A percentile compares a stretch with the other conserved stretches of the same genome.
phyloP scores from a whole-genome alignment of 2,888 invertebrate genomes.

The Liodrosophila aerea region DNA sequence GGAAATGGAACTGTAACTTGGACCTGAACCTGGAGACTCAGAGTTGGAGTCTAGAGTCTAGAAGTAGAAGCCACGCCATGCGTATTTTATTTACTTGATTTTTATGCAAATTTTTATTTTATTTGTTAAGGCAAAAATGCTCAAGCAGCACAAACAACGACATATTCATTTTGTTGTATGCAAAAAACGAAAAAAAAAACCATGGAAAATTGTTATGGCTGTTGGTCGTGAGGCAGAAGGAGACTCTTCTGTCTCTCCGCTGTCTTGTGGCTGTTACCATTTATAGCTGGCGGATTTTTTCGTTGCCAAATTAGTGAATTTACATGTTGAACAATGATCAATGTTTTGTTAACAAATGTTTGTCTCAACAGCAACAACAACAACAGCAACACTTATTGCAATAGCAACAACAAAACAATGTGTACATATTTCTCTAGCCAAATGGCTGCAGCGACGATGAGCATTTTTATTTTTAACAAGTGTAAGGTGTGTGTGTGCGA shows the following conservation, averaged over 20 bases:
- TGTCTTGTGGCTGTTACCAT: slow-evolving; percentile 65
- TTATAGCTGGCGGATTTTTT: slow-evolving; percentile 72
- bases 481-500: slow-evolving; percentile 1
- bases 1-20: slow-evolving; percentile 7
- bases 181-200: slow-evolving; percentile 47
- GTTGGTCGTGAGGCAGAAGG: slow-evolving; percentile 25
- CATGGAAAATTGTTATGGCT: slow-evolving; percentile 38
- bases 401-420: slow-evolving; percentile 39
- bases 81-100: slow-evolving; percentile 75
- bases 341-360: slow-evolving; percentile 78
- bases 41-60: too few species aligned
- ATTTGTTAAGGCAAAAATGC: slow-evolving; percentile 69
- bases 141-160: slow-evolving; percentile 36
- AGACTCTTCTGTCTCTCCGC: slow-evolving; percentile 31
- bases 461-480: slow-evolving; percentile 13
- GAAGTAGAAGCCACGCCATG: slow-evolving; percentile 23
- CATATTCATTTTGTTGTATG: slow-evolving; percentile 73
- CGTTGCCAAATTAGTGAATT: slow-evolving; percentile 78
- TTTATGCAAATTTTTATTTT: slow-evolving; percentile 76
- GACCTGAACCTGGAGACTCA: slow-evolving; percentile 9
- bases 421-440: slow-evolving; percentile 31
- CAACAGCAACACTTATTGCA: slow-evolving; percentile 15
- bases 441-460: slow-evolving; percentile 50
- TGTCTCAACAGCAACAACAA: slow-evolving; percentile 52
- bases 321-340: slow-evolving; percentile 79